phyloP scores from a whole-genome alignment of 2,797 vertebrate genomes.

The Poecilia velifera region DNA sequence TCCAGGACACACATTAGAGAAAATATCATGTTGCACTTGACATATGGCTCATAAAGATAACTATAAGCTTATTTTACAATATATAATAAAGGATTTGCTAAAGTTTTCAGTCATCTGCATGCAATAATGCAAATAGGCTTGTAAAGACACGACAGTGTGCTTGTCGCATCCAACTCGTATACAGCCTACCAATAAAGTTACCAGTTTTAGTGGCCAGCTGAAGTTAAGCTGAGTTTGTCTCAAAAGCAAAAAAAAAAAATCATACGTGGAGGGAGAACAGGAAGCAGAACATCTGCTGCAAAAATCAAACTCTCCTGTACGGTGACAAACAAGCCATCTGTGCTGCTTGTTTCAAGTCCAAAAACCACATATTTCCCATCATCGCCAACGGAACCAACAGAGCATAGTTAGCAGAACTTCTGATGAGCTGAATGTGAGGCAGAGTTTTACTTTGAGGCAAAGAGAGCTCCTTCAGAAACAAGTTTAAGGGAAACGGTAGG shows the following conservation, averaged over 20 bases:
- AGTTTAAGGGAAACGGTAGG: not conserved
- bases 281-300: constrained; percentile 41
- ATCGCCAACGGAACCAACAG: not conserved
- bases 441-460: constrained; percentile 2
- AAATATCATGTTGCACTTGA: not conserved
- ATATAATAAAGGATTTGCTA: not conserved
- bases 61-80: not conserved
- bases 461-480: not conserved
- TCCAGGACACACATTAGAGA: not conserved
- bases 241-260: constrained; percentile 7
- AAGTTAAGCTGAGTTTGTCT: constrained; percentile 1
- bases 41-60: constrained; percentile 17
- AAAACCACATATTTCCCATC: not conserved
- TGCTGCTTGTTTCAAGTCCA: constrained; percentile 1
- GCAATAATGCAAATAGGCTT: not conserved
- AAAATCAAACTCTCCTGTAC: constrained; percentile 18
- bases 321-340: constrained; percentile 40
- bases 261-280: constrained; percentile 20
- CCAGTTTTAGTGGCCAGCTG: not conserved
- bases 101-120: not conserved
- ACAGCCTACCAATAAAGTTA: constrained; percentile 1
- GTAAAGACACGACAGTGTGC: not conserved
- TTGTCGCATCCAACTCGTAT: not conserved
- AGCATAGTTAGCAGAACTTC: not conserved
- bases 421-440: not conserved